Conservation (phyloP, 2,113 vertebrate species). For the Lagopus muta region DNA sequence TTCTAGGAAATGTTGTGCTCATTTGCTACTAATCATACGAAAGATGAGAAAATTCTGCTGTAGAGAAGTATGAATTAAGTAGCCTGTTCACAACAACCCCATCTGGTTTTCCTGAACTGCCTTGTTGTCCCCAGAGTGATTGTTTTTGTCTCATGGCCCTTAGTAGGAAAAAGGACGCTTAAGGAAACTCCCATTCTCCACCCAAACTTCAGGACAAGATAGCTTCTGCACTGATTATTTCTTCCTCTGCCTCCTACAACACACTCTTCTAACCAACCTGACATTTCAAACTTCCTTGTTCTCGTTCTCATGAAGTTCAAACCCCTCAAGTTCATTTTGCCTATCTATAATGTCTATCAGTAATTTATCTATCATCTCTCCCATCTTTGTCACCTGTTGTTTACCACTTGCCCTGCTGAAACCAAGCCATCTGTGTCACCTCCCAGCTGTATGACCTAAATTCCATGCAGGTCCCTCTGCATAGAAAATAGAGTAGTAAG, state of each 20-base stretch:
- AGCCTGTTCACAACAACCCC: background rate
- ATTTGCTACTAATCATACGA: background rate
- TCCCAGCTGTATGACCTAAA: background rate
- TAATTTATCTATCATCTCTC: background rate
- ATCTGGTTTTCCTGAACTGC: background rate
- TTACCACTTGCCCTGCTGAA: background rate
- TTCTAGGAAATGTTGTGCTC: slow-evolving; percentile 17
- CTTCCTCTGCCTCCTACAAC: background rate
- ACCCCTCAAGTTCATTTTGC: background rate
- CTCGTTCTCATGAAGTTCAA: background rate
- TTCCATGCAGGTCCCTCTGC: background rate
- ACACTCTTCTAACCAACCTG: background rate
- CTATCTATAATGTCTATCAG: background rate
- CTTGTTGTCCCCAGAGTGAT: background rate
- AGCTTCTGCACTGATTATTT: background rate
- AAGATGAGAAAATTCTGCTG: background rate
- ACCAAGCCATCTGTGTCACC: background rate
- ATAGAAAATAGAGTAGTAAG: background rate
- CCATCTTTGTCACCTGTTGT: background rate
- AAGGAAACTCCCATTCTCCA: background rate
- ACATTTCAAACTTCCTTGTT: background rate
- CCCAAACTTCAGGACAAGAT: background rate
- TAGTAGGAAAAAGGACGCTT: background rate
- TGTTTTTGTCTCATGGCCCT: background rate
- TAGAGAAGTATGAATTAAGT: background rate